Conservation (phyloP, 2,113 vertebrate species). For the Caracal caracal region DNA sequence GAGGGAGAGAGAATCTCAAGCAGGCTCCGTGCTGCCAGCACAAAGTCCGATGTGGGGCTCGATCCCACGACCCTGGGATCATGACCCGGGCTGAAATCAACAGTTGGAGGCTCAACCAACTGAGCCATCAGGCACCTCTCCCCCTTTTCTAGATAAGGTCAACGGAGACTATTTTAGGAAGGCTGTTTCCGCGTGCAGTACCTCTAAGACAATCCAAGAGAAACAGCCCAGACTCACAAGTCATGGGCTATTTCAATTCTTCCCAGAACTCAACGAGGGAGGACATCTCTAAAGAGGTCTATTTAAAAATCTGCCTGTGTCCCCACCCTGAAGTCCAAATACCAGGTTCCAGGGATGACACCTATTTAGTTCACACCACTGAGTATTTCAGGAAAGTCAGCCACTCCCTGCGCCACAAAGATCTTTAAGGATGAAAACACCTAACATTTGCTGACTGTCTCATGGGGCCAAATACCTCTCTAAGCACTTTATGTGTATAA, state of each 20-base stretch:
- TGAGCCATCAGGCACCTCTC: too few relatives aligned
- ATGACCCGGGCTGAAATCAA: too few relatives aligned
- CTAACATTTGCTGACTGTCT: background rate
- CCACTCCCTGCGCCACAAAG: background rate
- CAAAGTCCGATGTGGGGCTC: too few relatives aligned
- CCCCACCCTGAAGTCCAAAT: background rate
- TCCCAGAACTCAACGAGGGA: background rate
- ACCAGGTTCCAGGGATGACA: background rate
- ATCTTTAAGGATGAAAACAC: background rate
- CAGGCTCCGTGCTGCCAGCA: too few relatives aligned
- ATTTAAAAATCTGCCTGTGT: background rate
- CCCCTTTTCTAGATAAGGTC: background rate
- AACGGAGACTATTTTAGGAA: background rate
- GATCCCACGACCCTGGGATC: too few relatives aligned
- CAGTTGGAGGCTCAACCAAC: too few relatives aligned
- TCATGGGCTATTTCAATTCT: background rate
- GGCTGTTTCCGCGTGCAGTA: background rate
- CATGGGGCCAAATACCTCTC: background rate
- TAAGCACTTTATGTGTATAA: background rate
- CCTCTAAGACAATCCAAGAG: background rate
- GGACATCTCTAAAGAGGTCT: background rate
- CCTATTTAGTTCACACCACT: background rate
- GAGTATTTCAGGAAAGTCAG: background rate
- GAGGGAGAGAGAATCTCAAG: too few relatives aligned
- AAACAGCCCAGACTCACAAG: background rate